A percentile compares a stretch with the other conserved stretches of the same genome.
phyloP scores from a whole-genome alignment of 1,140 invertebrate species.

The Drosophila saltans region DNA sequence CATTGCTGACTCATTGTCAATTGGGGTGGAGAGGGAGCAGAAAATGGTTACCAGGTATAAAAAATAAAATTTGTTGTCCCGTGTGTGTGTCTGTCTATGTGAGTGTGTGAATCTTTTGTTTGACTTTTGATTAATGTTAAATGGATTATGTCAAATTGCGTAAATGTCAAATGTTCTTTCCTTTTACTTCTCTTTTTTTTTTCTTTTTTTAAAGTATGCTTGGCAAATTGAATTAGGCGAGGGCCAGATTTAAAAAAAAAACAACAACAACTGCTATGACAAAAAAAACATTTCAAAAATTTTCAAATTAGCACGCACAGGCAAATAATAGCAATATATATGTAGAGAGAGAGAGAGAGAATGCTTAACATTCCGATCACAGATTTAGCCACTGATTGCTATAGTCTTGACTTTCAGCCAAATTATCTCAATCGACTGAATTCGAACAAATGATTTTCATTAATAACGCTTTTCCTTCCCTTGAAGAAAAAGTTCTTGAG shows the following conservation, averaged over 20 bases:
- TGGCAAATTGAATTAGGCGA: constrained; percentile 44
- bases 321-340: neutral
- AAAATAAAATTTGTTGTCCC: no score
- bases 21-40: neutral
- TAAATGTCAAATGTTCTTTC: constrained; percentile 32
- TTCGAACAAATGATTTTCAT: constrained; percentile 64
- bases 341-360: neutral
- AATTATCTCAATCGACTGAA: constrained; percentile 59
- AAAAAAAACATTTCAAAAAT: constrained; percentile 3
- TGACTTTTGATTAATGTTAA: constrained; percentile 36
- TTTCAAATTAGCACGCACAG: constrained; percentile 18
- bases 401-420: constrained; percentile 15
- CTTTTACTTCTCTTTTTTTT: neutral
- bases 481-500: neutral
- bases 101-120: constrained; percentile 14
- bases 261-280: neutral
- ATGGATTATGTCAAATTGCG: constrained; percentile 62
- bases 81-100: neutral
- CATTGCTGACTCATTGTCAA: constrained; percentile 10
- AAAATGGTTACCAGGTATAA: constrained; percentile 22
- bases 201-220: constrained; percentile 22
- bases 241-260: neutral
- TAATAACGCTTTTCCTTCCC: constrained; percentile 8
- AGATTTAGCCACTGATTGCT: constrained; percentile 17
- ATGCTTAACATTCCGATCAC: constrained; percentile 21